Conservation (phyloP, 2,113 vertebrate species). For the Percina caprodes region DNA sequence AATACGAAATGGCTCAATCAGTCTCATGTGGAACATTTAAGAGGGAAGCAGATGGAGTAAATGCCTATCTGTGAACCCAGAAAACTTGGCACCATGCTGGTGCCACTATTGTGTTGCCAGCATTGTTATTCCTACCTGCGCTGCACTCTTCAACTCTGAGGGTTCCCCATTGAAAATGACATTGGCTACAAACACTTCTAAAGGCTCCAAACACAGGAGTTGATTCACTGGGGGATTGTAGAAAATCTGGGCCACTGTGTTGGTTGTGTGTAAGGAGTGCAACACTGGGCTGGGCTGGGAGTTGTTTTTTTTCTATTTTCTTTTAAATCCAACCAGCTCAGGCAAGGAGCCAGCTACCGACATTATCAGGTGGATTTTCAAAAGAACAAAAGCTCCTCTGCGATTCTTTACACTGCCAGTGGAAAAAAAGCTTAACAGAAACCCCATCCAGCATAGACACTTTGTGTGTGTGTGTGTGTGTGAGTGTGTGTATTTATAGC, state of each 20-base stretch:
- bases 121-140: conserved; percentile 62
- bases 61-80: conserved; percentile 60
- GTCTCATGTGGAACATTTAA: conserved; percentile 62
- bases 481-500: conserved; percentile 22
- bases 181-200: conserved; percentile 33
- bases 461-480: conserved; percentile 11
- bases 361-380: conserved; percentile 78
- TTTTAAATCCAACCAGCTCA: conserved; percentile 70
- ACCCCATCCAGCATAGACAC: conserved; percentile 18
- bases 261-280: conserved; percentile 54
- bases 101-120: conserved; percentile 33
- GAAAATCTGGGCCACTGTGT: conserved; percentile 64
- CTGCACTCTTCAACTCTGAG: conserved; percentile 57
- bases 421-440: conserved; percentile 30
- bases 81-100: conserved; percentile 43
- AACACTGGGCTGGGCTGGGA: conserved; percentile 33
- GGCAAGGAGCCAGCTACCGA: conserved; percentile 60
- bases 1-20: conserved; percentile 71
- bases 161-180: conserved; percentile 49
- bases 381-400: conserved; percentile 75
- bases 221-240: conserved; percentile 50
- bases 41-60: conserved; percentile 10
- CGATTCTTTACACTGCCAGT: conserved; percentile 54
- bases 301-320: neutral
- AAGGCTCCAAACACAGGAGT: conserved; percentile 43